Base-by-base conservation (phyloP, 1,140 invertebrate genomes). In the Temnothorax longispinosus region DNA sequence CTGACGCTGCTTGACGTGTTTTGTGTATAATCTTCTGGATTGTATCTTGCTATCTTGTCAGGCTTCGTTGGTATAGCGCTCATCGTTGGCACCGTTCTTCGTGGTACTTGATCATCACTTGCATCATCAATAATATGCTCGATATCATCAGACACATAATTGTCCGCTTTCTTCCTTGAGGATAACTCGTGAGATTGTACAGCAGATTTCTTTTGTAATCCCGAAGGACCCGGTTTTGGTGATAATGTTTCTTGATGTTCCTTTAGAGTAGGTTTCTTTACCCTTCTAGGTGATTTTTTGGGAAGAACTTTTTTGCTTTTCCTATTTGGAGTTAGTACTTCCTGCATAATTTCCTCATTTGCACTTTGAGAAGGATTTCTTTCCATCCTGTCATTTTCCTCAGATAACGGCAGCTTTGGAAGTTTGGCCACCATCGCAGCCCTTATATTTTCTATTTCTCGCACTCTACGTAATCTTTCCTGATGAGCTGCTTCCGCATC, bases 401-500 rank as follows among this genome's bases (percentile, higher is more conserved):
- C 76, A 8, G 62, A 32, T 32, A 27, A 44, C n/a, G 3, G 10
- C 27, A 47, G 56, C n/a, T 87, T 82, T 72, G 92, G 81, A 62
- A 95, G 85, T 11, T 93, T 89, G 8, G 93, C 89, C 32, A 96
- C 88, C 92, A 96, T 92, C 8, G 93, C 90, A 18, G 96, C 94
- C 76, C 96, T 92, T 6, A 93, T 77, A 91, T 96, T 95, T 92
- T 96, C 96, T 3, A 95, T 86, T 74, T 96, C 94, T 78, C 96
- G 92, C 50, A 94, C 94, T 85, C 95, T 91, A 69, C 92, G 93
- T 76, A 95, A 91, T 65, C 94, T 93, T 64, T 95, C 94, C 56
- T 94, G 91, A 13, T 92, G 92, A 50, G 91, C 88, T 18, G 89
- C 89, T 85, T 93, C 92, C 44, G 72, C 47, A 50, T 86, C 47